phyloP scores from a whole-genome alignment of 2,113 vertebrate species.

The Thunnus thynnus region DNA sequence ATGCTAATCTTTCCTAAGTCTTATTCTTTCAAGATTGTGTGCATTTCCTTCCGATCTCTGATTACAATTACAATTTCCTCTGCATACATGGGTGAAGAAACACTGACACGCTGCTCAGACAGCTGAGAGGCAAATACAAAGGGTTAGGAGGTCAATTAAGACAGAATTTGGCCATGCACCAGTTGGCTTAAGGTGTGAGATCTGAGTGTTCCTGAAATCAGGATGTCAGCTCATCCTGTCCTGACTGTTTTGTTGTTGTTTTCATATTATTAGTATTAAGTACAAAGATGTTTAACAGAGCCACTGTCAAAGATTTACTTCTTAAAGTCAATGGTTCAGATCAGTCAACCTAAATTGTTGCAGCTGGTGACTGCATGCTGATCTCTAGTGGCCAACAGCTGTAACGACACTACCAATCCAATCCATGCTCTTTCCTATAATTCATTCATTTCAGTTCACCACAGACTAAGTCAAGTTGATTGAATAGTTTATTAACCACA shows the following conservation, averaged over 20 bases:
- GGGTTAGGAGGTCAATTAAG: constrained; percentile 14
- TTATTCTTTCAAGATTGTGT: not conserved
- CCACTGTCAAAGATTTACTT: not conserved
- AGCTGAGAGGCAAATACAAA: not conserved
- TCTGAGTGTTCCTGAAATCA: not conserved
- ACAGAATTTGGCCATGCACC: not conserved
- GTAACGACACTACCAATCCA: not conserved
- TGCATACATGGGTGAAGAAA: constrained; percentile 32
- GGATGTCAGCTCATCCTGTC: constrained; percentile 10
- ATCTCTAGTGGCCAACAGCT: constrained; percentile 40
- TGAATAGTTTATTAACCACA: not conserved
- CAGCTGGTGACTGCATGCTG: constrained; percentile 15
- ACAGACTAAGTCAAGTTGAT: not conserved
- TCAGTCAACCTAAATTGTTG: not conserved
- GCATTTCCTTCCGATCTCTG: not conserved
- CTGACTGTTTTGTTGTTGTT: not conserved
- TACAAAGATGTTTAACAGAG: not conserved
- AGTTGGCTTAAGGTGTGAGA: not conserved
- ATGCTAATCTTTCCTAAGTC: not conserved
- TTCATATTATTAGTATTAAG: not conserved
- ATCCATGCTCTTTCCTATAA: not conserved
- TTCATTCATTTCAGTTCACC: not conserved
- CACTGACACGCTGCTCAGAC: not conserved
- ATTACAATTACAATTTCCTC: not conserved
- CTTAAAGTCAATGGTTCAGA: not conserved